Base-by-base conservation (phyloP, 2,888 invertebrate genomes). In the Chalcis sispes region DNA sequence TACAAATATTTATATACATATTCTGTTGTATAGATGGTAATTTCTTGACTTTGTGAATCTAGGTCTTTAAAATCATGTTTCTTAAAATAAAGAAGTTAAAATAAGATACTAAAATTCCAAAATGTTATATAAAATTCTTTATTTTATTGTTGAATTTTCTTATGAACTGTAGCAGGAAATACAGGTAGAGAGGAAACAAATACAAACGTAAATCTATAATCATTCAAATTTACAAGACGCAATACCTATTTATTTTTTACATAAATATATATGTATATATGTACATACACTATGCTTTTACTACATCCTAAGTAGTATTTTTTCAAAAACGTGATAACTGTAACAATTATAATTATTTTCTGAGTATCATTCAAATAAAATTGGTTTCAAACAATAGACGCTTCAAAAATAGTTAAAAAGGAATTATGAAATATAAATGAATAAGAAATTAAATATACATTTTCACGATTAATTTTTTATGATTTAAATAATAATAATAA, bases 181-280 rank as follows among this genome's bases (percentile, higher is more conserved):
- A 76, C 67, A 69, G 67, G n/a, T 72, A 64, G 54, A 72, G 32
- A 72, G 52, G 64, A 66, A 73, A 66, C 27, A 77, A 65, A 66
- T 71, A 73, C 20, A 15, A 71, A 73, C 61, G 36, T 77, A 64
- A 58, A 50, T 56, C 62, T 75, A 77, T 67, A 67, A 77, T 74
- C 46, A 75, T 72, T 75, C 56, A 75, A 75, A 75, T 77, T 71
- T 77, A 77, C 77, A 77, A 72, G 62, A 75, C 72, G 72, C 71
- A 75, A 78, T 64, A 78, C 70, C 58, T 69, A 69, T 78, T 78
- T 75, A 78, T 78, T 72, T 75, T 78, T 75, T 75, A 78, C 75
- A 75, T 73, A 70, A 73, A 75, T 75, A 75, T 78, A 72, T 78
- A 75, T 78, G 75, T 78, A 78, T 75, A 78, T 78, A 78, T 78